Evolutionary conservation across 37 sponge, comb jelly and placozoan genomes (phyloP), one percentile per base, ranked within the genome.

Genomic region (Lycopodina hypogea): DNA sequence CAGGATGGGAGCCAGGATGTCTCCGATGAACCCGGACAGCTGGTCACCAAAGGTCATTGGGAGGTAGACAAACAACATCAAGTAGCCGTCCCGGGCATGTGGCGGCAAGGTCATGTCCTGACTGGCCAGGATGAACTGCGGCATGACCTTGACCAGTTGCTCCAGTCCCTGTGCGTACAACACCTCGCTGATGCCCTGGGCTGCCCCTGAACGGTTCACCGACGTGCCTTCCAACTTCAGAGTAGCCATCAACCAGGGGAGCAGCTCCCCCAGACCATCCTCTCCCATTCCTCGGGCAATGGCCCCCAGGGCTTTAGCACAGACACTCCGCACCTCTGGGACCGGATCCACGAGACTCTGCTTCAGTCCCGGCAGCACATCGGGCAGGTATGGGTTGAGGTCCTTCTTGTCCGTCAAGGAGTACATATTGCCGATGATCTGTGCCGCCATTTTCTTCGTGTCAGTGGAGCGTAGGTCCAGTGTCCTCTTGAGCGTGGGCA

Each of bases 121-220:
- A 22, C 81, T 71, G 30, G 80, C 68, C n/a, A 24, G 71, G 4
- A 99, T 79, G 59, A 99, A 90, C 42, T 77, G 78, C 0, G 94
- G 94, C 95, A 99, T 89, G 39, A 91, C 71, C 21, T 86, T 65
- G 24, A 58, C 42, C 59, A 99, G 78, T 1, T 78, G 75, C 22
- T 89, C 86, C 15, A 80, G 56, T 22, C 96, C 99, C 74, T 86
- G 83, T 36, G 79, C 77, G 39, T 65, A 53, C 58, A 87, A 67
- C 36, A 90, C 86, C 65, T 90, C 86, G 56, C 82, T 81, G 45
- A 90, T 53, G 15, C 99, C 99, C 64, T 99, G 96, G 0, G 99
- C 99, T 12, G 94, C 96, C 38, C 99, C 99, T 0, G 96, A 93
- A 8, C 99, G 89, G 50, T 99, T 96, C 52, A 99, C 99, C 53